Evolutionary conservation across 2,113 vertebrate genomes (phyloP).

Genomic region (Egretta garzetta): DNA sequence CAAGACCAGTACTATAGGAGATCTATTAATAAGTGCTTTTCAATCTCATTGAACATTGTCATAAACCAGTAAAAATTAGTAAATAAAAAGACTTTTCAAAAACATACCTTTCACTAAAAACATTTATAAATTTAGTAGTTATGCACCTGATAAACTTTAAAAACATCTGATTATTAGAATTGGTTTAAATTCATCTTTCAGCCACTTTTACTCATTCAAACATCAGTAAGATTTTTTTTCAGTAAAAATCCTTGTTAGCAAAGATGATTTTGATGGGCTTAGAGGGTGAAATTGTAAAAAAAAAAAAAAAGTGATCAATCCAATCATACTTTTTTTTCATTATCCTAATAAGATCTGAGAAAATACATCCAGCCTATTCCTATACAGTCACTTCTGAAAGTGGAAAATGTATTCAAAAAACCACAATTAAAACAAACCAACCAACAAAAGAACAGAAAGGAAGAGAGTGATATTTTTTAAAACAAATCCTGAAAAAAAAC

Average conservation of each 20-base stretch:
- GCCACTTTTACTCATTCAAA: background rate
- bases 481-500: background rate
- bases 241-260: background rate
- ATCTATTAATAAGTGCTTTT: background rate
- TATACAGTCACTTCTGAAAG: background rate
- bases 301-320: too few species aligned
- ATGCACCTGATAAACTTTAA: background rate
- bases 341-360: background rate
- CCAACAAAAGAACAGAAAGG: background rate
- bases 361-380: background rate
- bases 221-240: background rate
- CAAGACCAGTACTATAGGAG: background rate
- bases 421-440: background rate
- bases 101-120: background rate
- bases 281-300: background rate
- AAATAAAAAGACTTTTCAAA: background rate
- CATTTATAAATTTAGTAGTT: background rate
- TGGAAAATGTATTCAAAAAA: background rate
- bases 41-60: background rate
- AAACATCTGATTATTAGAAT: background rate
- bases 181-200: background rate
- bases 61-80: background rate
- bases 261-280: background rate
- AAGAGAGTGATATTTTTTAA: background rate
- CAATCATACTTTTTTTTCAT: background rate